Evolutionary conservation across 1,140 invertebrate species (phyloP), one percentile per base, ranked within the genome.

Genomic region (Eubasilissa regina): DNA sequence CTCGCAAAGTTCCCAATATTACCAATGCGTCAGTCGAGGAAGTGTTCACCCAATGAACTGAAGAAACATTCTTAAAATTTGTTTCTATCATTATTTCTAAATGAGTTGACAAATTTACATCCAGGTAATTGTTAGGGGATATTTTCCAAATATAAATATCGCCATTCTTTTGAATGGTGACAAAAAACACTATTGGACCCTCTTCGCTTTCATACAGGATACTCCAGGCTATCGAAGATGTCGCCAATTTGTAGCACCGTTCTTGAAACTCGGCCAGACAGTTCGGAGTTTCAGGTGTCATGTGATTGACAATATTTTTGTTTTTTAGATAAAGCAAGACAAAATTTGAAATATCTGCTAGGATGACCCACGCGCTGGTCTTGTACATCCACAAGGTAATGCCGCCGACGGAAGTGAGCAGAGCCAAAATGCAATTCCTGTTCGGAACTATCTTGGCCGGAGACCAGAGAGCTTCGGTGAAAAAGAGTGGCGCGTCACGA

Each of bases 81-180:
- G 53, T 73, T 44, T 58, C 35, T 0, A 73, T 13, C 11, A 48
- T 6, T 1, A 43, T 19, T n/a, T 73, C 77, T 19, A 78, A 19
- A 11, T 73, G 55, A 0, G 58, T 60, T 12, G 15, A 17, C 10
- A 62, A 19, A 0, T 60, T n/a, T 0, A 45, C 25, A 12, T 78
- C 68, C 0, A 15, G 19, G 4, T 44, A n/a, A 21, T 62, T 51
- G 1, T 47, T 45, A 11, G 77, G 44, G 4, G 53, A 62, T n/a
- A 78, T 48, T 64, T 62, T 78, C 66, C 68, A 73, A 17, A 78
- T 62, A 13, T 78, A 78, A 35, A 78, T 44, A 3, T 74, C 70
- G 0, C 77, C 77, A 35, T 55, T 64, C 48, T 62, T 73, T 73
- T 78, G 77, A n/a, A 73, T 17, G 12, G 53, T 62, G 4, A 45